Evolutionary conservation across 2,888 invertebrate genomes (phyloP).

Genomic region (Epistrophe eligans): DNA sequence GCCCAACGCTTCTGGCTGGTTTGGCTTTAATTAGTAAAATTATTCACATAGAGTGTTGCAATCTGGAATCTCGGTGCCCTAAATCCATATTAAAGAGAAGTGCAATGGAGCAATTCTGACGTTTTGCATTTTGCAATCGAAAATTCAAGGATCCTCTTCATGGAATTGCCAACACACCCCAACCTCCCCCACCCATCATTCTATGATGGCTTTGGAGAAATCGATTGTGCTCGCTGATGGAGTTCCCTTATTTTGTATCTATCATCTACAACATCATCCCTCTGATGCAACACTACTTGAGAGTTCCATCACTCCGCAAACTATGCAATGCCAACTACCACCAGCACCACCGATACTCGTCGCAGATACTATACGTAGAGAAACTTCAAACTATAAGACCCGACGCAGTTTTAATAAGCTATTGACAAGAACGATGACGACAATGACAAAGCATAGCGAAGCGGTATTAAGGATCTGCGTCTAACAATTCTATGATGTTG

Average conservation of each 20-base stretch:
- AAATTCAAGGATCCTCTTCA: conserved; percentile 33
- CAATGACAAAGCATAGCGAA: conserved; percentile 33
- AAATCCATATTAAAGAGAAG: conserved; percentile 55
- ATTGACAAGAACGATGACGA: conserved; percentile 24
- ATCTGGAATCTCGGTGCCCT: conserved; percentile 65
- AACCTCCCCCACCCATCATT: background rate
- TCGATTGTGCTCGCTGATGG: conserved; percentile 22
- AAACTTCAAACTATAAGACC: conserved; percentile 37
- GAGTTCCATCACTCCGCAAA: background rate
- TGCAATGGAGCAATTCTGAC: conserved; percentile 30
- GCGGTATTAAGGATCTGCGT: conserved; percentile 9
- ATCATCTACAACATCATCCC: background rate
- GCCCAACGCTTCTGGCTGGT: conserved; percentile 38
- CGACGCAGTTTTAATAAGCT: conserved; percentile 58
- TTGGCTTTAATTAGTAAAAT: conserved; percentile 73
- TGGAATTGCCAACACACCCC: background rate
- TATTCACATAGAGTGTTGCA: conserved; percentile 72
- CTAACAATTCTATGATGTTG: conserved; percentile 3
- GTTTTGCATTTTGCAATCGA: conserved; percentile 26
- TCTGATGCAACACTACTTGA: conserved; percentile 1
- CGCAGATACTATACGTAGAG: background rate
- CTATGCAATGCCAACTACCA: background rate
- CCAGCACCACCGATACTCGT: background rate
- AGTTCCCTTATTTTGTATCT: conserved; percentile 12
- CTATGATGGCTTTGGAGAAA: conserved; percentile 3